phyloP scores from a whole-genome alignment of 2,797 vertebrate species.

The Melanotaenia trifasciata region DNA sequence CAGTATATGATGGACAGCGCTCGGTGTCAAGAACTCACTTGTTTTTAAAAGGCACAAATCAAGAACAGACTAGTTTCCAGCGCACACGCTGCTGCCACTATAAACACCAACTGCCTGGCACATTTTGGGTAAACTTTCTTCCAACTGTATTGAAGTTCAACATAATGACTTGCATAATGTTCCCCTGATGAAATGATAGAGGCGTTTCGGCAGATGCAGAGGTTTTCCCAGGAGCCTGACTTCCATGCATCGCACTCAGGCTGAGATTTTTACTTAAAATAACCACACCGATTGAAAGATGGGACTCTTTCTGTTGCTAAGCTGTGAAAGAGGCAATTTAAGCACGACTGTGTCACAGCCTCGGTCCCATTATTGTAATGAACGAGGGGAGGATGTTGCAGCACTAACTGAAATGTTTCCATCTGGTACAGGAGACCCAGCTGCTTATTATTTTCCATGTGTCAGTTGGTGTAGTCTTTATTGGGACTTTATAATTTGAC shows the following conservation, averaged over 20 bases:
- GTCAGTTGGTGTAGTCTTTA: constrained; percentile 60
- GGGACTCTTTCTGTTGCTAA: neutral
- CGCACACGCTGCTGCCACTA: constrained; percentile 13
- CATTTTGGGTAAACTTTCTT: constrained; percentile 44
- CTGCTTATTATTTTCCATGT: constrained; percentile 62
- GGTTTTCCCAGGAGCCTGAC: constrained; percentile 26
- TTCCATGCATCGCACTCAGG: constrained; percentile 32
- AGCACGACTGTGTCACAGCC: constrained; percentile 42
- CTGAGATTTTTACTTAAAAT: constrained; percentile 5
- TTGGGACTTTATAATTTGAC: constrained; percentile 66
- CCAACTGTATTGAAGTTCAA: constrained; percentile 37
- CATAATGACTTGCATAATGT: constrained; percentile 61
- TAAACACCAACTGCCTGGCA: constrained; percentile 56
- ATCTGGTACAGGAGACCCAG: constrained; percentile 68
- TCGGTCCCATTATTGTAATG: constrained; percentile 49
- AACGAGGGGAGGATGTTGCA: constrained; percentile 34
- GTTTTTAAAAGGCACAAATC: constrained; percentile 79
- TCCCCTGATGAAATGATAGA: constrained; percentile 34
- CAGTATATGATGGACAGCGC: constrained; percentile 46
- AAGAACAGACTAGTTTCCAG: constrained; percentile 66
- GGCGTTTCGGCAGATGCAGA: constrained; percentile 29
- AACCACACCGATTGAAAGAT: neutral
- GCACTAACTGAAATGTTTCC: constrained; percentile 55
- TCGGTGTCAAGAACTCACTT: constrained; percentile 52
- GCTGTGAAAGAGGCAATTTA: constrained; percentile 52